Evolutionary conservation across 1,140 invertebrate genomes (phyloP), one percentile per base, ranked within the genome.

Genomic region (Laodelphax striatellus): DNA sequence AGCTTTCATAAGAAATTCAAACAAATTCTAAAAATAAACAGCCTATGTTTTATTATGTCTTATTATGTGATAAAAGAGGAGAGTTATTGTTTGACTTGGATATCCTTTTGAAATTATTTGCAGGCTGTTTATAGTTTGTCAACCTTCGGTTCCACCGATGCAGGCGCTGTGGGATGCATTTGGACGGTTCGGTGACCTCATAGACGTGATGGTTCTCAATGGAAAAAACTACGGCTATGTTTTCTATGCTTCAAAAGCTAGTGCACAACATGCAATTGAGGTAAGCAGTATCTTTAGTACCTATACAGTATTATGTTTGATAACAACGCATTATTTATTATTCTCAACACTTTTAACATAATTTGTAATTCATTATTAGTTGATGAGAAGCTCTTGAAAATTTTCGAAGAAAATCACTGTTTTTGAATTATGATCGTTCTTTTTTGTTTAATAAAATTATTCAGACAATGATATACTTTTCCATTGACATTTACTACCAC

Each of bases 191-290:
- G 92, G 92, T n/a, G 85, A 90, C 70, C 77, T 97, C 1, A 94
- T 95, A 64, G 90, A 94, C 72, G 88, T 94, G 4, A 93, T 91
- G 67, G 83, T 94, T 71, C 75, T 95, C 61, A 84, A 85, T 57
- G 90, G 92, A 70, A 89, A 89, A 75, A 92, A 87, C 68, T 94
- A 90, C 76, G 92, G 92, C 0, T 97, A 94, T 74, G 92, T 88
- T 0, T 92, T 92, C 69, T 97, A 91, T 76, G 88, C 89, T 3
- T 82, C 76, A 31, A 79, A 81, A 44, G 82, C 85, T 34, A 84
- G 87, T 64, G 92, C 92, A 0, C 81, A 86, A 62, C 80, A 84
- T 66, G 90, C 90, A 16, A 89, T 90, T 42, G 80, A 78, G 71
- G 83, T 84, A 72, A 68, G 53, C 55, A 44, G 1, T 9, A 38